Conservation (phyloP, 2,797 vertebrate species). For the Chromis chromis region DNA sequence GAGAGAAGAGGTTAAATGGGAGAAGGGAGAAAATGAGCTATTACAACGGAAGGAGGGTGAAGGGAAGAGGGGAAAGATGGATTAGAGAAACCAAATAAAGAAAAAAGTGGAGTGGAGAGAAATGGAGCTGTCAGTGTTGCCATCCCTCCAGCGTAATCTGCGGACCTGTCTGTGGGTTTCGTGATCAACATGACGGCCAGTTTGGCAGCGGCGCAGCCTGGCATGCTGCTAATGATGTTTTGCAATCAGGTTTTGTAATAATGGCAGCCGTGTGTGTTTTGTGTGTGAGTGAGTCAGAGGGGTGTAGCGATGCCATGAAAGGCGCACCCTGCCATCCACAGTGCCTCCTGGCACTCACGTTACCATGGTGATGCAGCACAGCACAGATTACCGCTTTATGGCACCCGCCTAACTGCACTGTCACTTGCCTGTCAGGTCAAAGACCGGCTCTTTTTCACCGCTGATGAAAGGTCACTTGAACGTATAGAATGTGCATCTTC, state of each 20-base stretch:
- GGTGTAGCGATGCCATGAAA: constrained; percentile 73
- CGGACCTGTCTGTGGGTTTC: constrained; percentile 47
- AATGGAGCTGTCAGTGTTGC: constrained; percentile 56
- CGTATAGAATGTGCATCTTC: neutral
- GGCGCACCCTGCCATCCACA: constrained; percentile 76
- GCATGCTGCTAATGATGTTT: constrained; percentile 74
- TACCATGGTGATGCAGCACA: constrained; percentile 70
- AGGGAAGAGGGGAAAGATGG: constrained; percentile 37
- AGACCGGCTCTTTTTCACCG: constrained; percentile 45
- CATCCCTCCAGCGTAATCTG: constrained; percentile 53
- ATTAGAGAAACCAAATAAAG: constrained; percentile 48
- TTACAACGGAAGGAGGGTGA: constrained; percentile 19
- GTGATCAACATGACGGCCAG: constrained; percentile 51
- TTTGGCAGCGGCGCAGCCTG: constrained; percentile 59
- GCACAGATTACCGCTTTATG: constrained; percentile 76
- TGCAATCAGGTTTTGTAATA: constrained; percentile 73
- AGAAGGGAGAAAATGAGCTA: constrained; percentile 45
- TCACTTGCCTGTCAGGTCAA: constrained; percentile 63
- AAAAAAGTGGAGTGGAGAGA: constrained; percentile 30
- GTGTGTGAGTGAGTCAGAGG: constrained; percentile 76
- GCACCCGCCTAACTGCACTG: constrained; percentile 51
- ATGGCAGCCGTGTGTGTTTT: constrained; percentile 69
- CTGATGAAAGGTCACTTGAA: constrained; percentile 12
- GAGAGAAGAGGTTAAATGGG: constrained; percentile 63
- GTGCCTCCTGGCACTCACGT: constrained; percentile 67